Evolutionary conservation across 2,888 invertebrate species (phyloP).

Genomic region (Ferrisia virgata): DNA sequence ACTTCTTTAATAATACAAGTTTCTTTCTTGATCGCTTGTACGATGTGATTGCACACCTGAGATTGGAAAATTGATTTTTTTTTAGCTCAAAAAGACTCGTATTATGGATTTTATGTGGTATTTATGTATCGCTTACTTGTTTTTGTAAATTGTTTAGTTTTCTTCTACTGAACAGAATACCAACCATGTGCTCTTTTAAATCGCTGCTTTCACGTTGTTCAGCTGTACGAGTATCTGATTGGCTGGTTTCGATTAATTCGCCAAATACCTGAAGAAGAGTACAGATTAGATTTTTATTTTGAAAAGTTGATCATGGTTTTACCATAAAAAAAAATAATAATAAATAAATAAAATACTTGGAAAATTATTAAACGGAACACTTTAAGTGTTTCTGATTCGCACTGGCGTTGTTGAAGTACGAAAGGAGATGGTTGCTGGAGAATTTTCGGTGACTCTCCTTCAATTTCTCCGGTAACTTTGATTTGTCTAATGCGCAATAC

Average conservation of each 20-base stretch:
- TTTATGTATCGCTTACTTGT: constrained; percentile 62
- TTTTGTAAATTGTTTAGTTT: constrained; percentile 90
- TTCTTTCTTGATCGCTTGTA: constrained; percentile 86
- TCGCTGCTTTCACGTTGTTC: constrained; percentile 58
- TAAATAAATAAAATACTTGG: too few relatives aligned
- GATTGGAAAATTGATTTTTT: constrained; percentile 35
- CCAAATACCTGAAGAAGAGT: constrained; percentile 83
- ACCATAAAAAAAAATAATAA: too few relatives aligned
- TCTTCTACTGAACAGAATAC: constrained; percentile 89
- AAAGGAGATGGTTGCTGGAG: constrained; percentile 30
- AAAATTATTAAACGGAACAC: constrained; percentile 89
- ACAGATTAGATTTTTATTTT: background rate
- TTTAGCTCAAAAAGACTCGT: background rate
- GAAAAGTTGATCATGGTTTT: background rate
- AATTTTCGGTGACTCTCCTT: constrained; percentile 56
- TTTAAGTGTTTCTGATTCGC: constrained; percentile 85
- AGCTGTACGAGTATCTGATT: constrained; percentile 51
- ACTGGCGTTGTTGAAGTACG: constrained; percentile 70
- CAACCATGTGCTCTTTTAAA: constrained; percentile 92
- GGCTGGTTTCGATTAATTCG: constrained; percentile 73
- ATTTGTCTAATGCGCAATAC: constrained; percentile 87
- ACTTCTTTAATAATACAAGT: constrained; percentile 81
- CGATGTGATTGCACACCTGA: constrained; percentile 82
- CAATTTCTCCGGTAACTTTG: constrained; percentile 64
- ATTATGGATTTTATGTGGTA: background rate